Base-by-base conservation (phyloP, 2,888 invertebrate species). In the Aspidiotus rigidus region DNA sequence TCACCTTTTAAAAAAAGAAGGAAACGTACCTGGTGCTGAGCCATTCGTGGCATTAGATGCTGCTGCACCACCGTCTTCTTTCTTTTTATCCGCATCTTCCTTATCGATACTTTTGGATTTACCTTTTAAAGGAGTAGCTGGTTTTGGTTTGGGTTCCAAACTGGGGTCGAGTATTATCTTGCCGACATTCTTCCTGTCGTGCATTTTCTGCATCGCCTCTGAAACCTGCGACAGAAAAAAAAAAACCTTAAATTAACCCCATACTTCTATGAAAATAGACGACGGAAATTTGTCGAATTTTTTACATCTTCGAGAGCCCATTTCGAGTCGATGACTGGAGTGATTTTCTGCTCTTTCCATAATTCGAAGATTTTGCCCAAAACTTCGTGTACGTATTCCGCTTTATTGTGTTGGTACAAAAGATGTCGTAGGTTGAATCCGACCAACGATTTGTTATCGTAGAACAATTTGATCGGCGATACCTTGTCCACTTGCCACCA, bases 401-500 rank as follows among this genome's bases (percentile, higher is more conserved):
- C 83, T 72, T 86, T 85, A 3, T 84, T 86, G 75, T 89, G 86
- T 75, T 88, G 87, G 81, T 88, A 89, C 80, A 92, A 83, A 78
- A 93, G 80, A 76, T 89, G 87, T 69, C 92, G 86, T 75, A 93
- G 82, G 80, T 91, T 90, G 79, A 93, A 83, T 1, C 92, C 93
- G 57, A 87, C 84, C 71, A 93, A 81, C 71, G 85, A 86, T 80
- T 90, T 90, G 82, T 92, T 93, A 79, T 93, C 92, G 75, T 92
- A 91, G 79, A 89, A 92, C 75, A 93, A 81, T 79, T 90, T 91
- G 79, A 91, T 84, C 8, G 92, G 92, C 7, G 89, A 90, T 73
- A 93, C 86, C 81, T 92, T 93, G 80, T 92, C 92, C 72, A 91
- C 90, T 81, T 91, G 91, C 92, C 91, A 92, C 92, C 92, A 93